These are phyloP conservation scores for Lithophane semibrunnea DNA, from an alignment of 2,888 invertebrate species.

Conservation along the genomic window DNA sequence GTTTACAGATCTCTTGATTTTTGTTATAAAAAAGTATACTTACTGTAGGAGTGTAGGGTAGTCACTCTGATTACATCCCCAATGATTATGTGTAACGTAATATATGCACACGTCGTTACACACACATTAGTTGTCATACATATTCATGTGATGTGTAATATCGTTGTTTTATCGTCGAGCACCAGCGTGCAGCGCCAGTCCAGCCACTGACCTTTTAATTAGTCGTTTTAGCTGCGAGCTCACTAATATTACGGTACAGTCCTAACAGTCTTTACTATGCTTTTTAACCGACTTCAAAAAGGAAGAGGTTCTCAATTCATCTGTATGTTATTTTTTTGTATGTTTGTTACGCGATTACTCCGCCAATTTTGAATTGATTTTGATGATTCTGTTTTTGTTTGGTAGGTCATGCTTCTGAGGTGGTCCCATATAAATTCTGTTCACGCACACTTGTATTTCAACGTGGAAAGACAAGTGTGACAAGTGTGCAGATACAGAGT, in stretches of 20 bases:
- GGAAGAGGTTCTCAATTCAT: no score
- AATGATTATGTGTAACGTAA: neutral
- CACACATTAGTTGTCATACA: conserved; percentile 15
- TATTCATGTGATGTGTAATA: conserved; percentile 30
- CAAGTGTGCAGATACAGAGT: no score
- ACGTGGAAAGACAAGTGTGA: no score
- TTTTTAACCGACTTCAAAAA: no score
- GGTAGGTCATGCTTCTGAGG: no score
- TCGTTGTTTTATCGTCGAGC: conserved; percentile 5
- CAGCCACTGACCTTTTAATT: conserved; percentile 26
- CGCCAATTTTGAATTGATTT: no score
- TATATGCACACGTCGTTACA: neutral
- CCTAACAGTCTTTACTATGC: neutral
- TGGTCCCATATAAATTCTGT: no score
- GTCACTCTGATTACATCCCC: neutral
- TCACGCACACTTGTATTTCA: no score
- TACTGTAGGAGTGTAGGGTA: no score
- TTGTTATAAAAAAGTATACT: neutral
- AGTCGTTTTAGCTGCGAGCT: conserved; percentile 2
- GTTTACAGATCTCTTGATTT: neutral
- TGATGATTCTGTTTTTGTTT: no score
- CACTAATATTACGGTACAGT: neutral
- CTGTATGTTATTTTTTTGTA: no score
- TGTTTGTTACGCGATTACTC: no score
- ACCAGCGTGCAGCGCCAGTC: neutral